Percentiles rank a stretch among this genome's conserved stretches.
phyloP scores from a whole-genome alignment of 2,113 vertebrate genomes.

The Cervus canadensis region DNA sequence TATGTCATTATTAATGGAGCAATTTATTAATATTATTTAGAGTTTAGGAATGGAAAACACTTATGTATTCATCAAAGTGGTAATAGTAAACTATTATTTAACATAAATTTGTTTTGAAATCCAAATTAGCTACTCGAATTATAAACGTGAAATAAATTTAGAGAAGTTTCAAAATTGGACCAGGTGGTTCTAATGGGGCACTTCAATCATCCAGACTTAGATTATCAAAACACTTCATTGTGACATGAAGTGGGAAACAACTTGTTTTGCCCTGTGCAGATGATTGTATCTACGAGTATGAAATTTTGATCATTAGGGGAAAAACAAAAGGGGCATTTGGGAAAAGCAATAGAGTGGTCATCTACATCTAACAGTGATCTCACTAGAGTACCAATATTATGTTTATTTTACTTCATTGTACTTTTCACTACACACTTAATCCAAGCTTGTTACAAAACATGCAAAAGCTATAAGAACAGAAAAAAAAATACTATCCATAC shows the following conservation, averaged over 20 bases:
- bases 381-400: accelerated
- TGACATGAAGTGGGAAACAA: not conserved
- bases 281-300: not conserved
- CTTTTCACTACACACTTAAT: not conserved
- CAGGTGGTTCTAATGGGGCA: constrained; percentile 4
- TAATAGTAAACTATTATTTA: constrained; percentile 33
- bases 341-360: accelerated
- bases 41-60: not conserved
- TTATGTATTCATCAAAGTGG: not conserved
- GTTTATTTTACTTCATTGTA: not conserved
- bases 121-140: constrained; percentile 2
- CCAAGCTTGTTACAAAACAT: not conserved
- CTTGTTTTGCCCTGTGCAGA: not conserved
- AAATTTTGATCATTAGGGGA: not conserved
- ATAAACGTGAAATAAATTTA: constrained; percentile 39
- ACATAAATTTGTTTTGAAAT: constrained; percentile 45
- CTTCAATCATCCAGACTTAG: constrained; percentile 37
- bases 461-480: not conserved
- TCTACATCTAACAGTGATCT: no score
- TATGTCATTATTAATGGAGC: not conserved
- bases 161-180: not conserved
- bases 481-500: not conserved
- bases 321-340: not conserved
- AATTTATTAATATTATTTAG: constrained; percentile 38
- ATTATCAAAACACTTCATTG: not conserved